A percentile compares a stretch with the other conserved stretches of the same genome.
Conservation (phyloP, 2,888 invertebrate species). For the Poecilus cupreus region DNA sequence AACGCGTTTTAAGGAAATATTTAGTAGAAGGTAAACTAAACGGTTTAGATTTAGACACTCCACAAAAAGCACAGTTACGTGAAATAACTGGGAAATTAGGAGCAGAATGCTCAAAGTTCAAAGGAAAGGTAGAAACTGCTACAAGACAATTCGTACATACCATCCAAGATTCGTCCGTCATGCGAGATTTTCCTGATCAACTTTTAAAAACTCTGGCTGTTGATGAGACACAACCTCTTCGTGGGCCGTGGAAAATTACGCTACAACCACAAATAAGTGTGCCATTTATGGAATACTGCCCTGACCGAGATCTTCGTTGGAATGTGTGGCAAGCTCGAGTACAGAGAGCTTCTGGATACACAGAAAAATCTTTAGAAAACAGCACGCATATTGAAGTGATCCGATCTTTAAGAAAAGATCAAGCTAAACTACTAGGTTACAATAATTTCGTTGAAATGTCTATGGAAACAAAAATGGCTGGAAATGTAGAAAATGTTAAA, state of each 20-base stretch:
- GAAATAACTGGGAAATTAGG: constrained; percentile 75
- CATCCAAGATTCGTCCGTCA: constrained; percentile 79
- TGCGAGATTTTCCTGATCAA: constrained; percentile 84
- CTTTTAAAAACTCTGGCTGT: constrained; percentile 80
- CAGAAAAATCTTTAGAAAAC: constrained; percentile 80
- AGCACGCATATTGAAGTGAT: constrained; percentile 87
- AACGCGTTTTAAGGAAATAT: constrained; percentile 85
- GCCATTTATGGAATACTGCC: constrained; percentile 89
- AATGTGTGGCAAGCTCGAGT: constrained; percentile 90
- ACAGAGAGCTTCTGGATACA: constrained; percentile 80
- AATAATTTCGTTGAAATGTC: constrained; percentile 88
- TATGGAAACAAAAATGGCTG: constrained; percentile 96
- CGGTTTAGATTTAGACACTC: constrained; percentile 81
- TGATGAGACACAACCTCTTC: constrained; percentile 76
- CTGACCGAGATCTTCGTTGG: constrained; percentile 85
- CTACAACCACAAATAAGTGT: constrained; percentile 84
- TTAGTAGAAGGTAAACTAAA: constrained; percentile 88
- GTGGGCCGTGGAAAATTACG: constrained; percentile 90
- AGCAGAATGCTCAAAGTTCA: constrained; percentile 78
- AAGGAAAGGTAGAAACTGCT: constrained; percentile 80
- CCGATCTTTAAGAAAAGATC: constrained; percentile 79
- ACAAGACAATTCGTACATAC: constrained; percentile 81
- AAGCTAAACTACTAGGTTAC: constrained; percentile 87
- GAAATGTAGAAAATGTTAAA: constrained; percentile 83
- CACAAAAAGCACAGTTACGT: constrained; percentile 75